phyloP scores from a whole-genome alignment of 2,113 vertebrate species.

The Protobothrops flavoviridis region DNA sequence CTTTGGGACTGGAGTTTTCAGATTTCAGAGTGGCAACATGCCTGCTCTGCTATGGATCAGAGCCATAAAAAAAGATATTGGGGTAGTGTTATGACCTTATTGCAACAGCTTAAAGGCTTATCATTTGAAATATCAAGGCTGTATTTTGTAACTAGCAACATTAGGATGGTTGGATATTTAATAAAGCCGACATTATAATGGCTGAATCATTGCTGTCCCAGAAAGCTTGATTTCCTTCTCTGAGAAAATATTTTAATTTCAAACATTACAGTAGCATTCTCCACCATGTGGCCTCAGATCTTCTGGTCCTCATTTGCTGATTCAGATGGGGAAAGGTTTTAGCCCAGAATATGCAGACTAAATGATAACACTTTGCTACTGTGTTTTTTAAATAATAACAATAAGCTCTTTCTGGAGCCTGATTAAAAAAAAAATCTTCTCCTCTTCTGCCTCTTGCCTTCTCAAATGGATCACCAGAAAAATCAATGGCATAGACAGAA shows the following conservation, averaged over 20 bases:
- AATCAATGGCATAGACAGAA: neutral
- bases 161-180: neutral
- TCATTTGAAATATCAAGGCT: neutral
- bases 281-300: neutral
- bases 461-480: neutral
- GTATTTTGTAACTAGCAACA: neutral
- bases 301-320: neutral
- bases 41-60: neutral
- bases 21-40: neutral
- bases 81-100: neutral
- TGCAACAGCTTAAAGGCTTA: neutral
- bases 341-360: neutral
- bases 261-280: neutral
- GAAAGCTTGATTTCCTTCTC: neutral
- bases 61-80: neutral
- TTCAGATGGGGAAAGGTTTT: neutral
- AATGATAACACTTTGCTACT: neutral
- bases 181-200: neutral
- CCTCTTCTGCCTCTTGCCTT: neutral
- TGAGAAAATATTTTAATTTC: constrained; percentile 9
- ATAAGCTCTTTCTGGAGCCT: neutral
- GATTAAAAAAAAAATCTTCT: neutral
- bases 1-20: neutral
- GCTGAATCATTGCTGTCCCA: neutral
- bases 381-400: neutral